Base-by-base conservation (phyloP, 2,113 vertebrate species). In the Sander lucioperca region DNA sequence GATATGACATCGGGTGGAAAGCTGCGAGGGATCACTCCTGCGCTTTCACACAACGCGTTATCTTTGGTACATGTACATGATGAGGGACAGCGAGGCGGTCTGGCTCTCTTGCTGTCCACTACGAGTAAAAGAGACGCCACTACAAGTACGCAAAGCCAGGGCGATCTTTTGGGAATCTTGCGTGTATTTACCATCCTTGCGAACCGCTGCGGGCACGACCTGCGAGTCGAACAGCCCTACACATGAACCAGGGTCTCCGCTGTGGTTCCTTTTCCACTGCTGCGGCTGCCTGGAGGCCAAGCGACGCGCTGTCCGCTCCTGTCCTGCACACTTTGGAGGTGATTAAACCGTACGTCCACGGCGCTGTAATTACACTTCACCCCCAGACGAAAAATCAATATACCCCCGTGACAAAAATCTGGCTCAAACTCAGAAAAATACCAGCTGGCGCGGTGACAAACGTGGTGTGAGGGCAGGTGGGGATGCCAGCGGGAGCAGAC, bases 61-160 rank as follows among this genome's bases (percentile, higher is more conserved):
- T 99, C 98, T 97, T 99, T 99, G 96, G 97, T 98, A 95, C 98
- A 99, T 85, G 97, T 97, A 94, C 98, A 99, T 88, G 95, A 96
- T 58, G 94, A 86, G 91, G 97, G 98, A 91, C 98, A 99, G 93
- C 96, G 96, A 86, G 96, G 95, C 95, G 96, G 96, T 92, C 95
- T 96, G 87, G 96, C 93, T 95, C 95, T 97, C 95, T 95, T 98
- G 93, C 96, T 95, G 90, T 96, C 96, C 94, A 92, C 96, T 57
- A 63, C 73, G 47, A 94, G 88, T 53, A 89, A 62, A 66, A 88
- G 79, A 43, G 39, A 91, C 79, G 80, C 83, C 72, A 90, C 33
- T 61, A 83, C 25, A 2, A 92, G 83, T 11, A 82, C 43, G 48
- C 65, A 80, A 18, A 93, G 87, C 83, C 83, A 80, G 12, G 58